Base-by-base conservation (phyloP, 2,888 invertebrate genomes). In the Melinaea marsaeus region DNA sequence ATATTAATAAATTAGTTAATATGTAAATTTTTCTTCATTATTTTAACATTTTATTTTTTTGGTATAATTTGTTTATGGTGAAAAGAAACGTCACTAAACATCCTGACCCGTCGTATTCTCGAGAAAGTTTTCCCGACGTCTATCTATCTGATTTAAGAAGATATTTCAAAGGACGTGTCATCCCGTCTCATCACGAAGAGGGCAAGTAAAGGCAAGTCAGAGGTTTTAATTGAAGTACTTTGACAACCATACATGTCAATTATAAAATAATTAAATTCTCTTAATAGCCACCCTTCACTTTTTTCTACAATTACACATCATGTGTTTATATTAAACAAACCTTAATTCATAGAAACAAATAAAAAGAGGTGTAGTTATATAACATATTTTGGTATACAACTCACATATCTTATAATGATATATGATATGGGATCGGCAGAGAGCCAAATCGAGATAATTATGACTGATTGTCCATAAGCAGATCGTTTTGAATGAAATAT, bases 101-200 rank as follows among this genome's bases (percentile, higher is more conserved):
- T 63, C 60, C 60, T 63, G 60, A 63, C 60, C 63, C 63, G n/a
- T 56, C 57, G 37, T 42, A 55, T 58, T 57, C 58, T 55, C 6
- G 3, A 4, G 55, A 60, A 58, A 67, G 58, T 64, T 61, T 64
- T 62, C n/a, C 56, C 54, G 64, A 65, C 63, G 61, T 60, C n/a
- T n/a, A n/a, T n/a, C 63, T 65, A 66, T 66, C 69, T 71, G 68
- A 70, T 68, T 69, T 68, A 67, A 67, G 66, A n/a, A n/a, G n/a
- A n/a, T n/a, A n/a, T n/a, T n/a, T n/a, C n/a, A n/a, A 67, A 64
- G 67, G 63, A 69, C 70, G 67, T 68, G 69, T 64, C 58, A 63
- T 66, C 46, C n/a, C n/a, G 46, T n/a, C 46, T 46, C 46, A 46
- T 46, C 46, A 46, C 46, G 13, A 46, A 46, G 46, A 46, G 11